These are phyloP conservation scores for Eufriesea mexicana DNA, from an alignment of 1,140 invertebrate species.

Conservation along the genomic window DNA sequence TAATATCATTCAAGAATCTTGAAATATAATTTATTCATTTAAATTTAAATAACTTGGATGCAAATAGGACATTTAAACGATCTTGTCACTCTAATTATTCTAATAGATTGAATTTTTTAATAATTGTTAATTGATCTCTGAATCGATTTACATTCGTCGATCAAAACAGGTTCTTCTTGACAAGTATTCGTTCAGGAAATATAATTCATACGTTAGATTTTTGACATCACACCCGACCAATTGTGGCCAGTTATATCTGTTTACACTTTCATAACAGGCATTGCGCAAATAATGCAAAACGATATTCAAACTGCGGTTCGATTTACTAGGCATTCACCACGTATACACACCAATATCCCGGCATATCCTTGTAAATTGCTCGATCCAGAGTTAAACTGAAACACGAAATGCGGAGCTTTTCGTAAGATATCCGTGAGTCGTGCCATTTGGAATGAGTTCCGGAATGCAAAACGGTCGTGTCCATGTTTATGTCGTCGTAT, in stretches of 20 bases:
- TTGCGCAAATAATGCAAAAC: slow-evolving; percentile 42
- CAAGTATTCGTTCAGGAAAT: neutral
- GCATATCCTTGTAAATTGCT: slow-evolving; percentile 1
- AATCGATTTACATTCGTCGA: too few relatives aligned
- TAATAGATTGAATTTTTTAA: too few relatives aligned
- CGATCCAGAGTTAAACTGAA: neutral
- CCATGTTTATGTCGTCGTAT: neutral
- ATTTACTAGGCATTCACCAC: neutral
- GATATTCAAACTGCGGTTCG: neutral
- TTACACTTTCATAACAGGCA: slow-evolving; percentile 13
- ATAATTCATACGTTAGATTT: neutral
- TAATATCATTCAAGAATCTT: too few relatives aligned
- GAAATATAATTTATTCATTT: too few relatives aligned
- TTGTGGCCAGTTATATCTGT: neutral
- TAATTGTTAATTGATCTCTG: too few relatives aligned
- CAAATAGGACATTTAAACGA: too few relatives aligned
- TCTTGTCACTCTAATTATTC: too few relatives aligned
- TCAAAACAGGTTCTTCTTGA: neutral
- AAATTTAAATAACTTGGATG: too few relatives aligned
- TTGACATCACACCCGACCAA: neutral
- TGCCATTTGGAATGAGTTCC: slow-evolving; percentile 34
- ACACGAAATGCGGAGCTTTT: neutral
- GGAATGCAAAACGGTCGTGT: slow-evolving; percentile 19
- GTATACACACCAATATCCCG: neutral
- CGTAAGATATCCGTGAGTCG: slow-evolving; percentile 15